Evolutionary conservation across 2,888 invertebrate species (phyloP), one percentile per base, ranked within the genome.

Genomic region (Kuschelorhynchus macadamiae): DNA sequence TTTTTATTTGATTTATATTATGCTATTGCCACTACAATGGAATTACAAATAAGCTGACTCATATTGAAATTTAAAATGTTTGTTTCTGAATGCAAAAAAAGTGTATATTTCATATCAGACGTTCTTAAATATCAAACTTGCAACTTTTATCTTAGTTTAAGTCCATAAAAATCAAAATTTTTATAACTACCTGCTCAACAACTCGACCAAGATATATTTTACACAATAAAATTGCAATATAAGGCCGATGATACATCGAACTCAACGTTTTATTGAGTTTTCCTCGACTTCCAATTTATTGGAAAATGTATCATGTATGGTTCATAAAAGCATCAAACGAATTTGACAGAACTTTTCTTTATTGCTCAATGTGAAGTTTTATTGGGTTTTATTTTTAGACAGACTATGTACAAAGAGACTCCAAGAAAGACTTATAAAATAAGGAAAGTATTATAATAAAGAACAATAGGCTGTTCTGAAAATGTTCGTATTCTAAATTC

Each of bases 151-250:
- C 41, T 39, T 8, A 39, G 7, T 39, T 1, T 41, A 55, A 39
- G 20, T 12, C 55, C 32, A 55, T 55, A 55, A 55, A 55, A 41
- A 25, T 55, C 16, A 52, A 52, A 36, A 14, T 52, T 52, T 52
- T 36, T 52, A 39, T 55, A 55, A 55, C 41, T 55, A 41, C 21
- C 55, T 21, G 41, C 55, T 55, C 20, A 55, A 65, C 70, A 61
- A 62, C 53, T 61, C 65, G 52, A 57, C 61, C 63, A 63, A 67
- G 67, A 56, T 67, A 55, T 67, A 71, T 59, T 71, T 70, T 72
- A 77, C 74, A 74, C 76, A 76, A 71, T 75, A 74, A 74, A 75
- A 74, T 72, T 75, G 71, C 74, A 74, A 73, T 77, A 75, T 74
- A 76, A 72, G 71, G 73, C 72, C 72, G 74, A 70, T 72, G 25